Conservation (phyloP, 2,797 vertebrate species). For the Cercopithecus neglectus region DNA sequence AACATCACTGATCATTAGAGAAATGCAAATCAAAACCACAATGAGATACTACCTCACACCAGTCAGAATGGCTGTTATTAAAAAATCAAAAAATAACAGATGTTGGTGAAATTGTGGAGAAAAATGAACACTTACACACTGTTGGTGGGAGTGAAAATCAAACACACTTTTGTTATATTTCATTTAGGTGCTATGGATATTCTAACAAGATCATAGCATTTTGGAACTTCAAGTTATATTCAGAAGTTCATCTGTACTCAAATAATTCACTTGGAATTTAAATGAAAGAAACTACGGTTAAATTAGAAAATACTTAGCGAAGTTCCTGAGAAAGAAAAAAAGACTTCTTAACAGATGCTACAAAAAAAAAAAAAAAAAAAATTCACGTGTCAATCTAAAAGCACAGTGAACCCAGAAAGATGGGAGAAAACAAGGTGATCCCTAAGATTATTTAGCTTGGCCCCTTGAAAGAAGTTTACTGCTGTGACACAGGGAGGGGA, state of each 20-base stretch:
- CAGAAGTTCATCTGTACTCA: background rate
- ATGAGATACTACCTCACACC: background rate
- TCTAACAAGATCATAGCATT: background rate
- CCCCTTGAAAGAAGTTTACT: background rate
- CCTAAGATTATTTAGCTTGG: background rate
- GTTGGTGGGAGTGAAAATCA: background rate
- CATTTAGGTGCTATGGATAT: background rate
- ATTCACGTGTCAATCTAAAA: background rate
- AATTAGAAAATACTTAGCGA: background rate
- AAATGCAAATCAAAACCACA: background rate
- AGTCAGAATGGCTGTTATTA: background rate
- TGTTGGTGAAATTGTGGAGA: background rate
- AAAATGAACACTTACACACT: background rate
- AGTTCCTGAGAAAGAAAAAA: background rate
- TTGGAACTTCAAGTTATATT: conserved; percentile 10
- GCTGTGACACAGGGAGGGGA: background rate
- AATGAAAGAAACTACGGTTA: background rate
- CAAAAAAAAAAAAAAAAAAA: background rate
- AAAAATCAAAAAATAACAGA: background rate
- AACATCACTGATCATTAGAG: background rate
- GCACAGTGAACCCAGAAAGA: background rate
- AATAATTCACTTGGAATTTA: background rate
- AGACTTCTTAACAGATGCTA: background rate
- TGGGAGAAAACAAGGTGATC: background rate
- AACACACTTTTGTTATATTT: background rate